Percentiles rank a stretch among this genome's conserved stretches.
Evolutionary conservation across 2,888 invertebrate genomes (phyloP).

Genomic region (Arenicola marina): DNA sequence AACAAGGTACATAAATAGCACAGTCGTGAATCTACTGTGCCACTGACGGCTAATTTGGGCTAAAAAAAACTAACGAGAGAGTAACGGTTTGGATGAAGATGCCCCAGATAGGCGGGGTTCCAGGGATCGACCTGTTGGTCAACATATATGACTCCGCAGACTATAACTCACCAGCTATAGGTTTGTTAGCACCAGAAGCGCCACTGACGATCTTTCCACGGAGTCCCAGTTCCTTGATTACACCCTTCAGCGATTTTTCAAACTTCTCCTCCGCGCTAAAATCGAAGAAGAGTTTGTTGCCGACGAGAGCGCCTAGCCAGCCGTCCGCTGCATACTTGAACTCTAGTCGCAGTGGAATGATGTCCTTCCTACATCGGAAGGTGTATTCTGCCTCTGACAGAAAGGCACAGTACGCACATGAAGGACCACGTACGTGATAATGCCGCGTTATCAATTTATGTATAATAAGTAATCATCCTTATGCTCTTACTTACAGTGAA

Average conservation of each 20-base stretch:
- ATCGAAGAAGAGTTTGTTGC: slow-evolving; percentile 28
- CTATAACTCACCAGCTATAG: background rate
- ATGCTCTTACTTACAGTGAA: too few relatives aligned
- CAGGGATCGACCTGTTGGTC: background rate
- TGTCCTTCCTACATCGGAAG: slow-evolving; percentile 16
- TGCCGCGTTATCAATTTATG: too few relatives aligned
- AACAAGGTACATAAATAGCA: too few relatives aligned
- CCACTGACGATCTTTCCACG: slow-evolving; percentile 42
- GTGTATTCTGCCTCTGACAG: slow-evolving; percentile 31
- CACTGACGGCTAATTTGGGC: too few relatives aligned
- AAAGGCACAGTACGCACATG: too few relatives aligned
- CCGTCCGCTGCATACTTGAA: slow-evolving; percentile 24
- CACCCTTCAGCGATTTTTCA: slow-evolving; percentile 37
- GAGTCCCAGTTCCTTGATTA: slow-evolving; percentile 45
- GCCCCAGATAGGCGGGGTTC: background rate
- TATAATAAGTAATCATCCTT: too few relatives aligned
- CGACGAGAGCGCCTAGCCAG: slow-evolving; percentile 28
- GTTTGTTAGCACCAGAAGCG: slow-evolving; percentile 7
- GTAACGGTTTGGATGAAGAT: background rate
- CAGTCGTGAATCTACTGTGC: too few relatives aligned
- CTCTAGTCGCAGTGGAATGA: slow-evolving; percentile 24
- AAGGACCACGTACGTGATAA: too few relatives aligned
- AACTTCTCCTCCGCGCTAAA: slow-evolving; percentile 39
- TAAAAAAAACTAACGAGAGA: too few relatives aligned
- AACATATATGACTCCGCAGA: background rate